Base-by-base conservation (phyloP, 2,888 invertebrate genomes). In the Teinopalpus imperialis region DNA sequence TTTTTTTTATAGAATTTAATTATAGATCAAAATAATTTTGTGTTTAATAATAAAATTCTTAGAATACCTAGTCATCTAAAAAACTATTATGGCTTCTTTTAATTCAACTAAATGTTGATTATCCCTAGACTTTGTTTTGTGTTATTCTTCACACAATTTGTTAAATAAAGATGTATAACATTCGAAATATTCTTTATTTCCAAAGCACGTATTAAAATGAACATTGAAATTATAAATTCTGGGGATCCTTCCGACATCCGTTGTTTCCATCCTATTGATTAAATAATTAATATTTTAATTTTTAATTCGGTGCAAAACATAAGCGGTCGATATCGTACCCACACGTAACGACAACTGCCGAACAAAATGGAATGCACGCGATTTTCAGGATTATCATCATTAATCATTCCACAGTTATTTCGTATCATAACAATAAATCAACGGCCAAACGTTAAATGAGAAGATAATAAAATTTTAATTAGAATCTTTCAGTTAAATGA, bases 361-460 rank as follows among this genome's bases (percentile, higher is more conserved):
- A 63, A 59, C 63, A 66, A 51, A 52, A 49, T 54, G 41, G 37
- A 36, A 46, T 47, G 67, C 65, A 63, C 54, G 63, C 66, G 69
- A 75, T 77, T 78, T 72, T 61, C 60, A 64, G 70, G 76, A 80
- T 77, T 72, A 72, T 67, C 63, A 72, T 67, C 72, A 69, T 78
- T 64, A 68, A 74, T 76, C 71, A 78, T 74, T 74, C 70, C 73
- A 66, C 56, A 63, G 35, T 36, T 24, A 36, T 23, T 36, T 20
- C 12, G 9, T 42, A 12, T 26, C 16, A 20, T 23, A 29, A 21
- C 7, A 14, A 41, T 27, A 31, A 32, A 35, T 43, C 20, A 43
- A 1, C 10, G 12, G 1, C n/a, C 2, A 35, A 23, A 23, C 5
- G 16, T 32, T 23, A 13, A 42, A 34, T 27, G 14, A 10, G 13